Conservation (phyloP, 2,113 vertebrate species). For the Tringa solitaria region DNA sequence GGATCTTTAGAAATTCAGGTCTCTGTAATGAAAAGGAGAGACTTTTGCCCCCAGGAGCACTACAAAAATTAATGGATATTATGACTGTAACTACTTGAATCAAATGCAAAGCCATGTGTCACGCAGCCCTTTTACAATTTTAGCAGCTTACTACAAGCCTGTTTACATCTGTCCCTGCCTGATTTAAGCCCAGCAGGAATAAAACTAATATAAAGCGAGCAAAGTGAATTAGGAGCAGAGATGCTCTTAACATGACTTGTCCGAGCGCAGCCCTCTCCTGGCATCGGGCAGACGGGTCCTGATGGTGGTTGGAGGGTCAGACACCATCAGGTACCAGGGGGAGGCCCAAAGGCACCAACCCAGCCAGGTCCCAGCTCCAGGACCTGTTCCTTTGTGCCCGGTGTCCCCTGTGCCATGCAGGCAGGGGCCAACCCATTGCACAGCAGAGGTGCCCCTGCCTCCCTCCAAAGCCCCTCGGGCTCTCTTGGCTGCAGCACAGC, state of each 20-base stretch:
- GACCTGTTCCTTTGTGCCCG: fast-evolving
- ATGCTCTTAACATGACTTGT: fast-evolving
- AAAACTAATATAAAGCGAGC: background rate
- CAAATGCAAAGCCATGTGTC: background rate
- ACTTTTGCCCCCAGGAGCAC: background rate
- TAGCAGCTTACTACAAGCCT: background rate
- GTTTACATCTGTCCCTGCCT: background rate
- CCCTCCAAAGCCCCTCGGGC: background rate
- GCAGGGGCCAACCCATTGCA: fast-evolving
- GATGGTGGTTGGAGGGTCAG: background rate
- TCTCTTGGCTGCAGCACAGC: background rate
- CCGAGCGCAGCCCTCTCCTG: fast-evolving
- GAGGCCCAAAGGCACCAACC: background rate
- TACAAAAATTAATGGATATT: slow-evolving; percentile 13
- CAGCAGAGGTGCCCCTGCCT: background rate
- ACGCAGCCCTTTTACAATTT: background rate
- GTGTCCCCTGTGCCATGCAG: fast-evolving
- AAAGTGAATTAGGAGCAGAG: background rate
- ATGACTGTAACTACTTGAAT: background rate
- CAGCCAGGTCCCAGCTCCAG: background rate
- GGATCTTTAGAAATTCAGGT: background rate
- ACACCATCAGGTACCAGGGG: background rate
- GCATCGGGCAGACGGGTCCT: background rate
- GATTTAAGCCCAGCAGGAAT: background rate
- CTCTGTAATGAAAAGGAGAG: background rate